Evolutionary conservation across 2,113 vertebrate species (phyloP), one percentile per base, ranked within the genome.

Genomic region (Zapornia atra): DNA sequence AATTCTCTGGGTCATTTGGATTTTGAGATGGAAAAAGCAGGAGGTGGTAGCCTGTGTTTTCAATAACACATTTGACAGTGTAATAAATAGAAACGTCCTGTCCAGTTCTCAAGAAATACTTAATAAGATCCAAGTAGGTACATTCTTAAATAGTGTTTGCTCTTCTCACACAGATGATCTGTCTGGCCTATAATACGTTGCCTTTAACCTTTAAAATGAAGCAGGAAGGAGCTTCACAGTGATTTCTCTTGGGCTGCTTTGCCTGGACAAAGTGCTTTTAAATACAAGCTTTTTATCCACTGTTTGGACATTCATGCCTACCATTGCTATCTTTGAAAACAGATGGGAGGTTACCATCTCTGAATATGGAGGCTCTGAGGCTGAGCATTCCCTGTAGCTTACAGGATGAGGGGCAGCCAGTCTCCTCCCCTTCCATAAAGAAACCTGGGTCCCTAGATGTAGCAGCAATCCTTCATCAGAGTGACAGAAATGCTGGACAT

Each of bases 401-500:
- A 50, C 2, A 46, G 33, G 25, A 10, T 2, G 1, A 38, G 56
- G 31, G 19, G 13, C 0, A 1, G 36, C 57, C 1, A 1, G 73
- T 76, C 13, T 70, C 19, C 25, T 90, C 44, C 25, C 11, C 29
- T 82, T 87, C 26, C 8, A 0, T 22, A 46, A 16, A 42, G 51
- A 89, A 21, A 26, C 50, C 24, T 21, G 3, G 5, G 44, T 57
- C 31, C 65, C n/a, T 44, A 65, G 63, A 20, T 50, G 61, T 8
- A 80, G 63, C 79, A 93, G n/a, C 44, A 76, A 2, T 72, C 38
- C 15, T 68, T 84, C 44, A 8, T 28, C 29, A 33, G 53, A 82
- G 46, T 34, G 75, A 19, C 42, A 60, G 50, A 38, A 72, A 19
- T 17, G 18, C 19, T 88, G 40, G 34, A 26, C 54, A 79, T 64